Conservation (phyloP, 2,888 invertebrate species). For the Plagodis pulveraria region DNA sequence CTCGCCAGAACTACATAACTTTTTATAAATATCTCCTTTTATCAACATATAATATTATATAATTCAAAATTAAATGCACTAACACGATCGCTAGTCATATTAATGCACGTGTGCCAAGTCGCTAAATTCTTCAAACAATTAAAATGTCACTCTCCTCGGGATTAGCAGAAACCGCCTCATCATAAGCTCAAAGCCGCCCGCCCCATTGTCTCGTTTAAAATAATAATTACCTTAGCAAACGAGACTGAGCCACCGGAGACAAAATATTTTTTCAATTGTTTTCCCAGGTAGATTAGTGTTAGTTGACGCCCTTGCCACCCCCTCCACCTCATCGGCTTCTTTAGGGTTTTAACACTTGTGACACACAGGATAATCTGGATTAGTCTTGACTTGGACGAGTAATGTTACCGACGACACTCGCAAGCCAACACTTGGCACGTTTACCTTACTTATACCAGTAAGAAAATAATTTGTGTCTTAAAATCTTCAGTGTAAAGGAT, state of each 20-base stretch:
- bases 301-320: slow-evolving; percentile 40
- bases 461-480: not conserved
- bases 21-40: too few relatives aligned
- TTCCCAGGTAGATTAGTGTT: slow-evolving; percentile 44
- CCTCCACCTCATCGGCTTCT: slow-evolving; percentile 48
- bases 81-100: too few relatives aligned
- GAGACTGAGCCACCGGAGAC: not conserved
- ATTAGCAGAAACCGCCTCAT: slow-evolving; percentile 19
- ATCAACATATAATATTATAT: too few relatives aligned
- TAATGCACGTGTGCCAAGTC: slow-evolving; percentile 2
- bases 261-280: slow-evolving; percentile 39
- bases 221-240: slow-evolving; percentile 12
- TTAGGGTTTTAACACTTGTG: slow-evolving; percentile 52
- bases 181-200: slow-evolving; percentile 10
- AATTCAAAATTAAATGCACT: too few relatives aligned
- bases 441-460: not conserved
- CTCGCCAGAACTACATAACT: too few relatives aligned
- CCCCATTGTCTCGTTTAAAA: slow-evolving; percentile 10
- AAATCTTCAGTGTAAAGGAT: not conserved
- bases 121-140: slow-evolving; percentile 9
- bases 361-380: slow-evolving; percentile 54
- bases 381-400: slow-evolving; percentile 51
- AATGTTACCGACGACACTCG: slow-evolving; percentile 40
- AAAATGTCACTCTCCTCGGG: slow-evolving; percentile 15
- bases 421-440: not conserved